A percentile compares a stretch with the other conserved stretches of the same genome.
Evolutionary conservation across 1,140 invertebrate species (phyloP).

Genomic region (Lutraria rhynchaena): DNA sequence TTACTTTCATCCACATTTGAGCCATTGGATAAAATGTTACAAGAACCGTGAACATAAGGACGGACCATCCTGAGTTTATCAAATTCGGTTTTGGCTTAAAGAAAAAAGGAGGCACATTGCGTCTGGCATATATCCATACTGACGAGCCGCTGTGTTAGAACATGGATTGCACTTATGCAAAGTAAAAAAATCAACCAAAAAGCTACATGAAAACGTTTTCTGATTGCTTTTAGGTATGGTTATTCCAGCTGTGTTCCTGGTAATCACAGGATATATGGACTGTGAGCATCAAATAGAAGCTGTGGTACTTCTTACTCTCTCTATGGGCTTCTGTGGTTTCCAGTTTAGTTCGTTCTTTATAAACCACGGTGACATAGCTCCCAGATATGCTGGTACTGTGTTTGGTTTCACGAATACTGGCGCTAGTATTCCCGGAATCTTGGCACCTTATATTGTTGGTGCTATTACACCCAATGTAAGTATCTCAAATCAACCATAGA

Average conservation of each 20-base stretch:
- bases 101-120: too few relatives aligned
- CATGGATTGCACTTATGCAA: too few relatives aligned
- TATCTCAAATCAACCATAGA: neutral
- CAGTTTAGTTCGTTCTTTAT: slow-evolving; percentile 88
- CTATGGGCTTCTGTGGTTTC: slow-evolving; percentile 75
- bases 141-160: too few relatives aligned
- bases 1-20: too few relatives aligned
- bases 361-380: slow-evolving; percentile 92
- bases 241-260: slow-evolving; percentile 70
- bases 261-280: slow-evolving; percentile 71
- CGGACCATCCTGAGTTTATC: too few relatives aligned
- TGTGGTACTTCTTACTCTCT: slow-evolving; percentile 72
- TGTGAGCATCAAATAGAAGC: slow-evolving; percentile 70
- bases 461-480: slow-evolving; percentile 85
- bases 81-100: too few relatives aligned
- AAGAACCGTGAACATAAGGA: too few relatives aligned
- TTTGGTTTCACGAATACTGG: slow-evolving; percentile 94
- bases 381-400: slow-evolving; percentile 89
- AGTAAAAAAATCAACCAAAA: too few relatives aligned
- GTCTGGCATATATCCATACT: too few relatives aligned
- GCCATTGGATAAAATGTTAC: too few relatives aligned
- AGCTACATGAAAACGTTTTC: too few relatives aligned
- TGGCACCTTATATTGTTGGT: slow-evolving; percentile 91
- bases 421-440: slow-evolving; percentile 92
- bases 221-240: slow-evolving; percentile 71